Percentiles rank a stretch among this genome's conserved stretches.
Evolutionary conservation across 2,888 invertebrate species (phyloP).

Genomic region (Sicus ferrugineus): DNA sequence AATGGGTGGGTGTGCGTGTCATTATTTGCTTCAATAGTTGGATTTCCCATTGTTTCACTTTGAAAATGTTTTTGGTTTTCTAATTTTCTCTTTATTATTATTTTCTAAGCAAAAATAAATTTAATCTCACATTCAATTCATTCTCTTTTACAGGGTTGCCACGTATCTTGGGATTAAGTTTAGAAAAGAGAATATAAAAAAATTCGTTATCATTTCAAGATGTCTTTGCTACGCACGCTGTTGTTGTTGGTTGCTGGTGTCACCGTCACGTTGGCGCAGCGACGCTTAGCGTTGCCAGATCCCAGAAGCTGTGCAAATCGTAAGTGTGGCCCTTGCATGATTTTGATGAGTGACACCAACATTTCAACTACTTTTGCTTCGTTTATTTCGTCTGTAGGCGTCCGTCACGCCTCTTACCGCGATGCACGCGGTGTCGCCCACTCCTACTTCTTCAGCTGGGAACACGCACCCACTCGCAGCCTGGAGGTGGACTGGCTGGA

Average conservation of each 20-base stretch:
- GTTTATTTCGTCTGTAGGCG: constrained; percentile 68
- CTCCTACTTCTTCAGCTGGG: constrained; percentile 95
- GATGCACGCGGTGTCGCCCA: constrained; percentile 88
- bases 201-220: constrained; percentile 27
- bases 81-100: too few species aligned
- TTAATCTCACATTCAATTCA: too few species aligned
- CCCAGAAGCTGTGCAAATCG: constrained; percentile 89
- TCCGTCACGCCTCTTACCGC: constrained; percentile 86
- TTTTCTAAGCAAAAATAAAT: too few species aligned
- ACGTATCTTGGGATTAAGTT: neutral
- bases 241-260: constrained; percentile 74
- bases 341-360: neutral
- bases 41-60: too few species aligned
- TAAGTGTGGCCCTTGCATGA: constrained; percentile 67
- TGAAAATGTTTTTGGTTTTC: too few species aligned
- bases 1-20: constrained; percentile 33
- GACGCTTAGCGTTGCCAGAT: constrained; percentile 86
- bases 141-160: too few species aligned
- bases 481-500: constrained; percentile 91
- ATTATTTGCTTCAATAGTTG: constrained; percentile 6
- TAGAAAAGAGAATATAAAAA: neutral
- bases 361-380: neutral
- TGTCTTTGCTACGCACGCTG: constrained; percentile 58
- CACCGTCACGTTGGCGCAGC: constrained; percentile 76
- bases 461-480: constrained; percentile 81